These are phyloP conservation scores for Aspidapion aeneum DNA, from an alignment of 2,888 invertebrate species.

Conservation along the genomic window DNA sequence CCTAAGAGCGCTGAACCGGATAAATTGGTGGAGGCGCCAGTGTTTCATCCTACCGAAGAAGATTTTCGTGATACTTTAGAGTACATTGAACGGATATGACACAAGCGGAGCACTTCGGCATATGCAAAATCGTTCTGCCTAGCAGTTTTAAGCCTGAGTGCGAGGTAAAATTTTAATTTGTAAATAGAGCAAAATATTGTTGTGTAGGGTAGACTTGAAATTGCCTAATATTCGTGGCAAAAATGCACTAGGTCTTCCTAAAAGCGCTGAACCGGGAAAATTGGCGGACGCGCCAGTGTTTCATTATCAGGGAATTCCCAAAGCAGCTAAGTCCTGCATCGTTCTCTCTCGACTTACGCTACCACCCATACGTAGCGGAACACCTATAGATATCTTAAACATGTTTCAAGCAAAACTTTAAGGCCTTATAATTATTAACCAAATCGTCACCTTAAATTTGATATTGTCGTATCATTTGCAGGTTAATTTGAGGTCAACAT, in stretches of 20 bases:
- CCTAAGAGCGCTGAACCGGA: conserved; percentile 48
- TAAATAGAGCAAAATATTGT: neutral
- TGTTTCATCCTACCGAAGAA: conserved; percentile 75
- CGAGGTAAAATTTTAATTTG: no score
- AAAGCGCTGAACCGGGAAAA: conserved; percentile 48
- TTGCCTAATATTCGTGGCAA: no score
- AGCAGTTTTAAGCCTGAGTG: conserved; percentile 76
- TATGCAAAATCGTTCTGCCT: conserved; percentile 83
- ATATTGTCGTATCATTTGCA: no score
- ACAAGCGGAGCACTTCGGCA: conserved; percentile 76
- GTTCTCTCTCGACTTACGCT: no score
- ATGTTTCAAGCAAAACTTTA: no score
- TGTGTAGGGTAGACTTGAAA: neutral
- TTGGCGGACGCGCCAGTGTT: conserved; percentile 76
- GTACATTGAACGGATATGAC: conserved; percentile 77
- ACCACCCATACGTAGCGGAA: no score
- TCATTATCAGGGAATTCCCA: no score
- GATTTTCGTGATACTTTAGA: conserved; percentile 85
- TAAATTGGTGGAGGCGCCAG: conserved; percentile 69
- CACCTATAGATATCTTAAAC: no score
- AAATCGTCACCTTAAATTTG: no score
- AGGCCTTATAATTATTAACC: no score
- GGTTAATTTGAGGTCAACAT: no score
- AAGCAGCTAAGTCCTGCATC: no score
- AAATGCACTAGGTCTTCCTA: conserved; percentile 52